Percentiles rank a stretch among this genome's conserved stretches.
phyloP scores from a whole-genome alignment of 2,113 vertebrate species.

The Petroica traversi region DNA sequence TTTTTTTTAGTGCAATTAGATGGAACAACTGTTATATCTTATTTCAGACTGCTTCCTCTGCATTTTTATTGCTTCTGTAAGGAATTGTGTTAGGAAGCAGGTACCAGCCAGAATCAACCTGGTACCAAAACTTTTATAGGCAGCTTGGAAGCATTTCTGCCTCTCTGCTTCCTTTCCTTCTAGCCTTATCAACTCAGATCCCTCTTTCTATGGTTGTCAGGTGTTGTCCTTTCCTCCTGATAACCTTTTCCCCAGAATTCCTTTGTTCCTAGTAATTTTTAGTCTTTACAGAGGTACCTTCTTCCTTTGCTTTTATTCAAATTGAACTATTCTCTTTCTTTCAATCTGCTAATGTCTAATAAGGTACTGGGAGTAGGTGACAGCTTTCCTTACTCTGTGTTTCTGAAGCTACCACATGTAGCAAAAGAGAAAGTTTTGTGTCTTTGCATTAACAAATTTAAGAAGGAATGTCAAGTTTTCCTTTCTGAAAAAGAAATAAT shows the following conservation, averaged over 20 bases:
- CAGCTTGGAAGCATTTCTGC: neutral
- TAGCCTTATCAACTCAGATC: neutral
- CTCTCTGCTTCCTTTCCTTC: neutral
- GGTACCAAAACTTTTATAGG: neutral
- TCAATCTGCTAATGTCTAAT: neutral
- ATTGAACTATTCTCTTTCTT: neutral
- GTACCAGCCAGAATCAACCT: neutral
- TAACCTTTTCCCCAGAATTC: fast-evolving
- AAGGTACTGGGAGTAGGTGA: neutral
- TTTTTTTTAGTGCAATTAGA: neutral
- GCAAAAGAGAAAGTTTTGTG: neutral
- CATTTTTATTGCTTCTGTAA: neutral
- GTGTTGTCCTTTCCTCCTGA: neutral
- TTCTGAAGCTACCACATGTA: neutral
- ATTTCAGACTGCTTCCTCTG: neutral
- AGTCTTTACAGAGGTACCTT: neutral
- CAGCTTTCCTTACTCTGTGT: neutral
- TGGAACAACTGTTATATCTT: neutral
- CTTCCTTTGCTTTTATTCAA: fast-evolving
- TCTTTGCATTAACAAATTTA: neutral
- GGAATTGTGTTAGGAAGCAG: neutral
- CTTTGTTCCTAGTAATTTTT: neutral
- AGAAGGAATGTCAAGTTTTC: neutral
- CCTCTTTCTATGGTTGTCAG: neutral
- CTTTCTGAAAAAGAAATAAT: neutral